Percentiles rank a stretch among this genome's conserved stretches.
Evolutionary conservation across 2,797 vertebrate genomes (phyloP).

Genomic region (Myiotriccus ornatus): DNA sequence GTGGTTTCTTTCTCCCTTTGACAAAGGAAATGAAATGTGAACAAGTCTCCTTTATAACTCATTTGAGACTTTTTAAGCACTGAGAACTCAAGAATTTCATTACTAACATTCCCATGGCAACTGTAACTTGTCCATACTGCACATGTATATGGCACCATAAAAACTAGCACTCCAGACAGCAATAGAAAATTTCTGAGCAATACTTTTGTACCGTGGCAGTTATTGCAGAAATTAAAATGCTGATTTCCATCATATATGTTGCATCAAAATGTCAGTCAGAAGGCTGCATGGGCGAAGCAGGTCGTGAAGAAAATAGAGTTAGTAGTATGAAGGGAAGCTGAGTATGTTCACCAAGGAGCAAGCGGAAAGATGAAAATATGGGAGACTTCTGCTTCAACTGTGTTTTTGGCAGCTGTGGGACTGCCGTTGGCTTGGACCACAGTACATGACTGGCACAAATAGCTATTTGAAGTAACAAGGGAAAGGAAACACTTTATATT

Average conservation of each 20-base stretch:
- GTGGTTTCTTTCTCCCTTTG: background rate
- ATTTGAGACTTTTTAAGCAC: constrained; percentile 44
- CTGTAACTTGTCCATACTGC: constrained; percentile 38
- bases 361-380: constrained; percentile 26
- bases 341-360: background rate
- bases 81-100: constrained; percentile 55
- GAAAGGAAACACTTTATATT: constrained; percentile 41
- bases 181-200: constrained; percentile 20
- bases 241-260: background rate
- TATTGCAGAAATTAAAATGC: constrained; percentile 15
- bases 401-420: background rate
- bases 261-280: constrained; percentile 19
- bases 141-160: constrained; percentile 26
- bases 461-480: background rate
- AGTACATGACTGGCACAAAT: constrained; percentile 20
- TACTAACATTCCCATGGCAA: constrained; percentile 45
- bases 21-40: constrained; percentile 56
- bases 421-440: background rate
- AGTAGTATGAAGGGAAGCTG: background rate
- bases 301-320: background rate
- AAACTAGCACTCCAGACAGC: constrained; percentile 24
- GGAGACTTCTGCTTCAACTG: background rate
- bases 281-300: background rate
- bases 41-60: constrained; percentile 40
- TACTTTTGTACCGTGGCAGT: background rate